A percentile compares a stretch with the other conserved stretches of the same genome.
phyloP scores from a whole-genome alignment of 2,888 invertebrate species.

The Hemicrepidius hirtus region DNA sequence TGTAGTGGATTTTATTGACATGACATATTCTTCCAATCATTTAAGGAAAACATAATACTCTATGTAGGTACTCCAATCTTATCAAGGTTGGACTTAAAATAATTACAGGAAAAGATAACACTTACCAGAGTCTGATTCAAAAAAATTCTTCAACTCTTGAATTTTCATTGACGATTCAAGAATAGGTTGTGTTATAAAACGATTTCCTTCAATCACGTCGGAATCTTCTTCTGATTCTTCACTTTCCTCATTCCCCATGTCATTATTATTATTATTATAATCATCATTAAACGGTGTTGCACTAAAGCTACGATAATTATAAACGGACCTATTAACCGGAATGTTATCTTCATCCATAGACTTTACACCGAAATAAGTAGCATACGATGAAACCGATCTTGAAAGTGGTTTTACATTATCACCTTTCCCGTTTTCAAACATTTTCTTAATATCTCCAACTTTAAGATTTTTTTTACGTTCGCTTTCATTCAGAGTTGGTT shows the following conservation, averaged over 20 bases:
- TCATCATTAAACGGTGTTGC: neutral
- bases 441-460: constrained; percentile 13
- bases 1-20: constrained; percentile 3
- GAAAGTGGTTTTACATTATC: neutral
- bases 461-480: neutral
- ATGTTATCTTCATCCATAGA: neutral
- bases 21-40: too few relatives aligned
- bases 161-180: neutral
- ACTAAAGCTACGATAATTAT: too few relatives aligned
- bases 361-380: neutral
- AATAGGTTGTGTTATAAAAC: neutral
- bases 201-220: neutral
- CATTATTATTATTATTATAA: neutral
- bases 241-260: neutral
- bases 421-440: constrained; percentile 19
- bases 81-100: too few relatives aligned
- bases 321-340: too few relatives aligned
- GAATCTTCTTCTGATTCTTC: neutral
- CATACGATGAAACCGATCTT: neutral
- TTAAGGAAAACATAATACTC: too few relatives aligned
- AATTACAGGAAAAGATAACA: neutral
- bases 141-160: constrained; percentile 20
- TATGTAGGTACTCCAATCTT: too few relatives aligned
- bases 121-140: constrained; percentile 24
- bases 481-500: neutral